Percentiles rank a stretch among this genome's conserved stretches.
phyloP scores from a whole-genome alignment of 2,113 vertebrate genomes.

The Etheostoma cragini region DNA sequence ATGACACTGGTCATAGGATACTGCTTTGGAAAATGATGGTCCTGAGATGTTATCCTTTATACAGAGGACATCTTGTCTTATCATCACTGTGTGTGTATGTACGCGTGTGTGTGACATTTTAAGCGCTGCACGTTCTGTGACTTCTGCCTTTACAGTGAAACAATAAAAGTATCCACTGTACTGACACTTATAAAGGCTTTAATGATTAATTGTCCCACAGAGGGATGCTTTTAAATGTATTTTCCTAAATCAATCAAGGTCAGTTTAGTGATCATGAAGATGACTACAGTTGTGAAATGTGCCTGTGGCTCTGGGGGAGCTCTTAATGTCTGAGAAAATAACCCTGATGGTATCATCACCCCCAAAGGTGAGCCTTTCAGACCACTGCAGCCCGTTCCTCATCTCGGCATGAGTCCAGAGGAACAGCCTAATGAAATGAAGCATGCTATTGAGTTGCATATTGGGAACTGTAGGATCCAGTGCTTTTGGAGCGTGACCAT shows the following conservation, averaged over 20 bases:
- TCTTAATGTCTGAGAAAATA: not conserved
- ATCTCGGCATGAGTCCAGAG: too few species aligned
- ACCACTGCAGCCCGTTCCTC: too few species aligned
- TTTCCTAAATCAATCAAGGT: not conserved
- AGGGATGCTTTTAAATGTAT: not conserved
- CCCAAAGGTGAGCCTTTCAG: too few species aligned
- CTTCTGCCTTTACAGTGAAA: not conserved
- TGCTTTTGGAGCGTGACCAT: not conserved
- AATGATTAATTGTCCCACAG: not conserved
- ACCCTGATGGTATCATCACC: not conserved
- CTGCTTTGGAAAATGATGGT: slow-evolving; percentile 60
- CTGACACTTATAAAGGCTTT: not conserved
- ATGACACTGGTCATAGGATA: not conserved
- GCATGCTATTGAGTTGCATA: not conserved
- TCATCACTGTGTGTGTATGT: slow-evolving; percentile 42
- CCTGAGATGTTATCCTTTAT: slow-evolving; percentile 43
- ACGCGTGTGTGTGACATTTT: not conserved
- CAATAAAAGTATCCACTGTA: not conserved
- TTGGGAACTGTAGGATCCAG: not conserved
- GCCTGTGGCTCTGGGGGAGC: not conserved
- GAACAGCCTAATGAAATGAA: too few species aligned
- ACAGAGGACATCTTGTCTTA: slow-evolving; percentile 55
- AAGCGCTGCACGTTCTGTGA: not conserved
- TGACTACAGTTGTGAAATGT: not conserved
- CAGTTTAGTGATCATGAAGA: not conserved